These are phyloP conservation scores for Parazoanthus darwini DNA, from an alignment of 92 coral and sea anemone genomes.

Conservation along the genomic window DNA sequence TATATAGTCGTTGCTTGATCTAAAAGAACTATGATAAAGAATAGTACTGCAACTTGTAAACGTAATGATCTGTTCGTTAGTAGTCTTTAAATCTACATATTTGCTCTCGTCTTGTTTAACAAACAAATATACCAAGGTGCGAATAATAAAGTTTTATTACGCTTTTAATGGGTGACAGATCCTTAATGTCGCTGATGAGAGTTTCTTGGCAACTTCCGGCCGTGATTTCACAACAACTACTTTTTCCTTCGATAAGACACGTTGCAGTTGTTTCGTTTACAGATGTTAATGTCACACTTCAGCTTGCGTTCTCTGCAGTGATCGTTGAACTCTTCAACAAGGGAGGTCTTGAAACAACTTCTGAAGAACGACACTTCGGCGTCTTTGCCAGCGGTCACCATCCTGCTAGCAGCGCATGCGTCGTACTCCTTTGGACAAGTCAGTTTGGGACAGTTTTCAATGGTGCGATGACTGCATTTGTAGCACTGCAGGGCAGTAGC, in stretches of 20 bases:
- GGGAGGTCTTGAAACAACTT: constrained; percentile 20
- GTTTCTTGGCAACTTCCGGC: no score
- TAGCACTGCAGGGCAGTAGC: constrained; percentile 23
- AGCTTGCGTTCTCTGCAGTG: background rate
- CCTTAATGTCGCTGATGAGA: background rate
- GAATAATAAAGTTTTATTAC: background rate
- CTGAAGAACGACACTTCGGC: constrained; percentile 8
- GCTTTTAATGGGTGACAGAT: background rate
- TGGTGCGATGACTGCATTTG: constrained; percentile 3
- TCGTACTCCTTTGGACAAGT: constrained; percentile 8
- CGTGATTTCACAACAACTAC: background rate
- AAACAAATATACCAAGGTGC: no score
- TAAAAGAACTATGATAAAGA: no score
- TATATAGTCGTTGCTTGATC: no score
- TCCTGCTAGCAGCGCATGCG: constrained; percentile 30
- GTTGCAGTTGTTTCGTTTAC: constrained; percentile 14
- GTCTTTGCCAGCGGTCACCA: constrained; percentile 1
- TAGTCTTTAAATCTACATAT: no score
- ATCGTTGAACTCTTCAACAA: background rate
- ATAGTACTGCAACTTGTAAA: no score
- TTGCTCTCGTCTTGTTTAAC: no score
- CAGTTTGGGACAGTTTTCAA: background rate
- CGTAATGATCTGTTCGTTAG: no score
- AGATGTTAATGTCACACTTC: constrained; percentile 16
- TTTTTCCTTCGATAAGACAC: constrained; percentile 12